Conservation (phyloP, 2,113 vertebrate species). For the Anseranas semipalmata region DNA sequence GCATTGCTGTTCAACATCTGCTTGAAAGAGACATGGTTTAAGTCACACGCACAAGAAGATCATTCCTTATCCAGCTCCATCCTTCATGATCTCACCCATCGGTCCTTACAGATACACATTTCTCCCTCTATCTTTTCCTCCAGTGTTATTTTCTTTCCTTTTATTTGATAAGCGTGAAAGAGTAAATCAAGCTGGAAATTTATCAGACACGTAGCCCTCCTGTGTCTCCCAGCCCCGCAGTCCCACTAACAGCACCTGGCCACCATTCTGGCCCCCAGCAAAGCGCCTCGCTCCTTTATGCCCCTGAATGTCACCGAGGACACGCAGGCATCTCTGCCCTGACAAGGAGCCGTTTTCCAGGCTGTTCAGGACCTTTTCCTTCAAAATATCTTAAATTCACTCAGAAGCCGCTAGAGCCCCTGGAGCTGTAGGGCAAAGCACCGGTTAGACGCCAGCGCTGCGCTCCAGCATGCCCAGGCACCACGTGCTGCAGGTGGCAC, state of each 20-base stretch:
- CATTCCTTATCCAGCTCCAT: background rate
- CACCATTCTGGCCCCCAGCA: background rate
- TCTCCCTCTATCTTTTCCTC: background rate
- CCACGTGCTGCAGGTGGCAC: background rate
- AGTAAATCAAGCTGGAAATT: background rate
- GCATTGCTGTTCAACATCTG: background rate
- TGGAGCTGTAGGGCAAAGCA: background rate
- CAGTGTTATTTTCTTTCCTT: background rate
- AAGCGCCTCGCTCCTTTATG: background rate
- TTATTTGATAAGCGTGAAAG: too few relatives aligned
- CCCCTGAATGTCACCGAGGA: background rate
- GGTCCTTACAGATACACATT: background rate
- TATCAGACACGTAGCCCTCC: too few relatives aligned
- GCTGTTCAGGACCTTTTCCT: background rate
- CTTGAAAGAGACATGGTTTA: background rate
- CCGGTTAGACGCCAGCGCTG: background rate
- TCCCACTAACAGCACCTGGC: background rate
- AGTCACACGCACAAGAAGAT: background rate
- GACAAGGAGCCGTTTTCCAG: too few relatives aligned
- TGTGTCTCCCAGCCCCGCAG: background rate
- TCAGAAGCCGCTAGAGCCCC: background rate
- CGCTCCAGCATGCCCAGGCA: background rate
- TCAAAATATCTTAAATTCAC: background rate
- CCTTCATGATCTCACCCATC: background rate
- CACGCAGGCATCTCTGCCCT: too few relatives aligned